Percentiles rank a stretch among this genome's conserved stretches.
Conservation (phyloP, 2,888 invertebrate species). For the Polylopha cassiicola region DNA sequence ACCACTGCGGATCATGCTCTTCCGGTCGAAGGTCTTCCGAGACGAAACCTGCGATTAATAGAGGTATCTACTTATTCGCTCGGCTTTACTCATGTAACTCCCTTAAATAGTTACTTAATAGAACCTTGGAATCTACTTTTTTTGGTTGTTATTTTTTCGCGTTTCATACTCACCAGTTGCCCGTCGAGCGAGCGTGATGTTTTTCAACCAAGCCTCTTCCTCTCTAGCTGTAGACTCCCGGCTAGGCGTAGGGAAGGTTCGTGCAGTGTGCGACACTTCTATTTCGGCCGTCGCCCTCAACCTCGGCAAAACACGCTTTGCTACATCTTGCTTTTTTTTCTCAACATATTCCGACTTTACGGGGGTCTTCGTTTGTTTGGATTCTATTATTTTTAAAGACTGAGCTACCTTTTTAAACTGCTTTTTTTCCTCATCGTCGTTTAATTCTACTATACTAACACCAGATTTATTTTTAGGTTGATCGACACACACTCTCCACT, state of each 20-base stretch:
- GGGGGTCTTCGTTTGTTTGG: slow-evolving; percentile 39
- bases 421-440: slow-evolving; percentile 1
- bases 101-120: no score
- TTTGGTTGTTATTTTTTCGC: no score
- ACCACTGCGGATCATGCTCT: slow-evolving; percentile 89
- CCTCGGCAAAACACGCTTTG: slow-evolving; percentile 67
- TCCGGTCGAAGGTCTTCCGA: slow-evolving; percentile 85
- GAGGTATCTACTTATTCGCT: neutral
- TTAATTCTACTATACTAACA: slow-evolving; percentile 13
- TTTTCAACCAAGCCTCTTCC: slow-evolving; percentile 88
- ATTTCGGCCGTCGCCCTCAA: slow-evolving; percentile 78
- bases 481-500: slow-evolving; percentile 72
- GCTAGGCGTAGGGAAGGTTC: slow-evolving; percentile 88
- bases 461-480: slow-evolving; percentile 29
- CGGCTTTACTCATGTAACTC: no score
- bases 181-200: slow-evolving; percentile 84
- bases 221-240: slow-evolving; percentile 83
- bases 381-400: no score
- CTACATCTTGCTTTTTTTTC: slow-evolving; percentile 51
- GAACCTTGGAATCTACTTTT: no score
- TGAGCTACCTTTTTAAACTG: no score
- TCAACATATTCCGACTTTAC: slow-evolving; percentile 57
- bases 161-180: slow-evolving; percentile 58
- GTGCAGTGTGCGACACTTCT: slow-evolving; percentile 82
- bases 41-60: slow-evolving; percentile 75